phyloP scores from a whole-genome alignment of 2,888 invertebrate genomes.

The Dascillus cervinus region DNA sequence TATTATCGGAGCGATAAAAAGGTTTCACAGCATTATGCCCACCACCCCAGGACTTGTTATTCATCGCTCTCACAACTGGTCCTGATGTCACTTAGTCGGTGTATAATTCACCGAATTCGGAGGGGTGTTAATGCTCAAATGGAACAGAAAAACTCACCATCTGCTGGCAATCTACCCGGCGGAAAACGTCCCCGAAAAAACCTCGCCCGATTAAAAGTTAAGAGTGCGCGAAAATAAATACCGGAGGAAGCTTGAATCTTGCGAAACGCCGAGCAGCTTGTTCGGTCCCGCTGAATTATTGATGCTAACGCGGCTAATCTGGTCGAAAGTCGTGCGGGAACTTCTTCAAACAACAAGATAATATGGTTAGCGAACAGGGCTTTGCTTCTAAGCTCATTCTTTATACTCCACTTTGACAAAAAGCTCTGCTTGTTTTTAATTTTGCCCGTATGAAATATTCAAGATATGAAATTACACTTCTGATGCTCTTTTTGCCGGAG shows the following conservation, averaged over 20 bases:
- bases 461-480: not conserved
- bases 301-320: slow-evolving; percentile 33
- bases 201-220: too few species aligned
- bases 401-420: slow-evolving; percentile 1
- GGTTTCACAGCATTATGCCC: slow-evolving; percentile 29
- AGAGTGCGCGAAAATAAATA: too few species aligned
- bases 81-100: slow-evolving; percentile 17
- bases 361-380: slow-evolving; percentile 13
- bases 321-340: slow-evolving; percentile 24
- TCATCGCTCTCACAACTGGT: slow-evolving; percentile 20
- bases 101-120: slow-evolving; percentile 13
- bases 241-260: too few species aligned
- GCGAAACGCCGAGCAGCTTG: too few species aligned
- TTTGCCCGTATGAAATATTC: not conserved
- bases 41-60: slow-evolving; percentile 28
- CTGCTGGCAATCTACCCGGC: slow-evolving; percentile 45
- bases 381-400: slow-evolving; percentile 5
- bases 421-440: not conserved
- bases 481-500: not conserved
- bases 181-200: too few species aligned
- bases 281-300: slow-evolving; percentile 30
- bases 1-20: slow-evolving; percentile 33
- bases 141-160: slow-evolving; percentile 46
- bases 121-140: slow-evolving; percentile 44
- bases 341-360: slow-evolving; percentile 17